phyloP scores from a whole-genome alignment of 1,140 invertebrate genomes.

The Cheumatopsyche charites region DNA sequence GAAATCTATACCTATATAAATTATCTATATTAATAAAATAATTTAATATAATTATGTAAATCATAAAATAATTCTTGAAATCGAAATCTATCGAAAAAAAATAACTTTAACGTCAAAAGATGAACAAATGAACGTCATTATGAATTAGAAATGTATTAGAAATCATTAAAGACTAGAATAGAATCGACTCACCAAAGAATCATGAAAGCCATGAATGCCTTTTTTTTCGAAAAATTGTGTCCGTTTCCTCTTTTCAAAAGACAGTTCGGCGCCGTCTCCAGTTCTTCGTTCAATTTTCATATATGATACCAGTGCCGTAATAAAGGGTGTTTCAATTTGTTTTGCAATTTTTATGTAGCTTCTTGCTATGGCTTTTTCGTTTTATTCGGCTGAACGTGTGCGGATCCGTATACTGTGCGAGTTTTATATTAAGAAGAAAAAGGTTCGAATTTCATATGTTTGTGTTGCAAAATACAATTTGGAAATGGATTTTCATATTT shows the following conservation, averaged over 20 bases:
- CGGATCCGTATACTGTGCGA: not conserved
- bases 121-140: no score
- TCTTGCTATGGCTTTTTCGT: not conserved
- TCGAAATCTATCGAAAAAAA: no score
- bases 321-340: not conserved
- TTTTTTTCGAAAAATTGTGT: not conserved
- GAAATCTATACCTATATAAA: no score
- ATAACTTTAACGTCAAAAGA: no score
- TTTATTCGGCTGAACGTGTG: not conserved
- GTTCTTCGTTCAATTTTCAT: conserved; percentile 18
- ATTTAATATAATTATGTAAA: no score
- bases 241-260: conserved; percentile 2
- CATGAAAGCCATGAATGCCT: no score
- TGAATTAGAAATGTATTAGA: no score
- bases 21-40: no score
- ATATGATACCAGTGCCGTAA: not conserved
- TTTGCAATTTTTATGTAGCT: not conserved
- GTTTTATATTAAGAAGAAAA: not conserved
- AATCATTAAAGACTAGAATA: no score
- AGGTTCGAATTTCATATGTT: not conserved
- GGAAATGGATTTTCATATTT: no score
- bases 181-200: no score
- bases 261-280: not conserved
- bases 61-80: no score
- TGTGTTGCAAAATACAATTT: not conserved